A percentile compares a stretch with the other conserved stretches of the same genome.
These are phyloP conservation scores for Zaprionus lachaisei DNA, from an alignment of 1,140 invertebrate genomes.

Conservation along the genomic window DNA sequence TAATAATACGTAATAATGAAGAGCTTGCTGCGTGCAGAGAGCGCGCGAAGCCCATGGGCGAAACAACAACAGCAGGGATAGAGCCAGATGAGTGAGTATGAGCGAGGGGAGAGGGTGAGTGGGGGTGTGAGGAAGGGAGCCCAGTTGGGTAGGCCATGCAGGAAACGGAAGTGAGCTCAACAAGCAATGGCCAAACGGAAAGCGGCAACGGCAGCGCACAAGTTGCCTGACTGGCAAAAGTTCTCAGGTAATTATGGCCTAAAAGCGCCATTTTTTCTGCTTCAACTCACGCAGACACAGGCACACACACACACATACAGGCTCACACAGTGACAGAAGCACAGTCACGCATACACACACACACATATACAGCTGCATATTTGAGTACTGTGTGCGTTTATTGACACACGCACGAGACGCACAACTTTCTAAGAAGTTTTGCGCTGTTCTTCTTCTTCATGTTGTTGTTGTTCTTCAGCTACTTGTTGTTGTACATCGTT, in stretches of 20 bases:
- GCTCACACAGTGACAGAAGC: conserved; percentile 1
- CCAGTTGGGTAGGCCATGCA: conserved; percentile 6
- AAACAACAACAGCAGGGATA: conserved; percentile 10
- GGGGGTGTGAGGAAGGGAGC: background rate
- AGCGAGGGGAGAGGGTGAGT: no score
- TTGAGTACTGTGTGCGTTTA: conserved; percentile 66
- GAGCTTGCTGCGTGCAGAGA: conserved; percentile 29
- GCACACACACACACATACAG: conserved; percentile 6
- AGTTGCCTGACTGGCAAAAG: conserved; percentile 52
- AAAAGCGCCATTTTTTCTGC: conserved; percentile 75
- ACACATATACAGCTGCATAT: conserved; percentile 25
- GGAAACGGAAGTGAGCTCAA: conserved; percentile 75
- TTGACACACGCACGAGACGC: conserved; percentile 73
- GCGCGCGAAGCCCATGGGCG: conserved; percentile 42
- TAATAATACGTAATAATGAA: conserved; percentile 80
- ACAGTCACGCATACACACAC: conserved; percentile 7
- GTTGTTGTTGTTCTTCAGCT: conserved; percentile 3
- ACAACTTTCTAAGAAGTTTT: conserved; percentile 51
- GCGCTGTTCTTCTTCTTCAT: conserved; percentile 27
- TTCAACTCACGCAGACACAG: conserved; percentile 30
- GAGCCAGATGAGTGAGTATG: background rate
- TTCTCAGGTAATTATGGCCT: conserved; percentile 81
- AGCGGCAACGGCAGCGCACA: conserved; percentile 17
- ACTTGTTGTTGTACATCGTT: conserved; percentile 42
- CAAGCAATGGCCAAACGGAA: conserved; percentile 53